A percentile compares a stretch with the other conserved stretches of the same genome.
phyloP scores from a whole-genome alignment of 2,888 invertebrate species.

The Schizotus pectinicornis region DNA sequence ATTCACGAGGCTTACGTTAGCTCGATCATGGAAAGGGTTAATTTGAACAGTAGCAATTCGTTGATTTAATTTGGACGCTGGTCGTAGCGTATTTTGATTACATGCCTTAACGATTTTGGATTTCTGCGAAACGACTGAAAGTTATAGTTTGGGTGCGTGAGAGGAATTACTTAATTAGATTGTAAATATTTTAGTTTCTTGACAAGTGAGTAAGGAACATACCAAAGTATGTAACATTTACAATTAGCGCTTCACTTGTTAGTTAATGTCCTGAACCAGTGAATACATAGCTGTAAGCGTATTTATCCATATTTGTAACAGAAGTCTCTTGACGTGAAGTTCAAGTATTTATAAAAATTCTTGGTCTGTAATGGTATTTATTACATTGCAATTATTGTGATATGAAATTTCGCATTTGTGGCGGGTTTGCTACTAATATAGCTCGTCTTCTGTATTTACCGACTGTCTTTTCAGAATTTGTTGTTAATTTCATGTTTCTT shows the following conservation, averaged over 20 bases:
- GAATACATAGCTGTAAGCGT: too few relatives aligned
- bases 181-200: conserved; percentile 11
- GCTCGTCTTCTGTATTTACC: conserved; percentile 4
- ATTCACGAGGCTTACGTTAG: conserved; percentile 92
- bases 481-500: neutral
- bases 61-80: conserved; percentile 20
- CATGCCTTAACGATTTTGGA: conserved; percentile 2
- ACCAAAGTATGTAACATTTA: conserved; percentile 20
- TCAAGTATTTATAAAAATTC: too few relatives aligned
- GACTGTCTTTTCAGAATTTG: neutral
- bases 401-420: neutral
- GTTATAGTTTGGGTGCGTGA: neutral
- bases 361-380: too few relatives aligned
- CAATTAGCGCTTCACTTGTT: neutral
- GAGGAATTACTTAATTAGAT: conserved; percentile 5
- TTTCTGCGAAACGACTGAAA: conserved; percentile 17
- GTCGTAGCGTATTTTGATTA: neutral
- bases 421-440: conserved; percentile 25
- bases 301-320: too few relatives aligned
- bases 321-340: too few relatives aligned
- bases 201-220: conserved; percentile 8
- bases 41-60: conserved; percentile 28
- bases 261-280: too few relatives aligned
- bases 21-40: conserved; percentile 71
- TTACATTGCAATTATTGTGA: neutral